Evolutionary conservation across 2,113 vertebrate species (phyloP).

Genomic region (Geothlypis trichas): DNA sequence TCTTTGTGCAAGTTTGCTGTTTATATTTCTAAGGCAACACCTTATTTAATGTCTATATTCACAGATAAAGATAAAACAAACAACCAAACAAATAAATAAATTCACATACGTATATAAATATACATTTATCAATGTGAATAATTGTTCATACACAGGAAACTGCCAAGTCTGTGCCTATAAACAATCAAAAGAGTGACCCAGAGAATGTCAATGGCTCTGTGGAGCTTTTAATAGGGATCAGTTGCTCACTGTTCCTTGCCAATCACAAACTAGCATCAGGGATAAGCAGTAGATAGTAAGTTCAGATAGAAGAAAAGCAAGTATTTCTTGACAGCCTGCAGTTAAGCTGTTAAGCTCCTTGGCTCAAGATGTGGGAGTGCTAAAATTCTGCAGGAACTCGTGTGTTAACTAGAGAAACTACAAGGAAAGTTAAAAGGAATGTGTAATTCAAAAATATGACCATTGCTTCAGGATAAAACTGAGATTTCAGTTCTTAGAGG

Average conservation of each 20-base stretch:
- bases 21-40: neutral
- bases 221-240: neutral
- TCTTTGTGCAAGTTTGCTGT: neutral
- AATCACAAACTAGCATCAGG: neutral
- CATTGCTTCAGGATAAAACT: neutral
- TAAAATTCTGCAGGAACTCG: neutral
- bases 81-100: neutral
- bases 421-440: neutral
- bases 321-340: neutral
- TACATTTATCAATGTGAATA: neutral
- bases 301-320: neutral
- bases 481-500: neutral
- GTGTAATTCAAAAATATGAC: neutral
- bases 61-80: neutral
- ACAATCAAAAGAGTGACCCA: neutral
- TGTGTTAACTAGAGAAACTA: neutral
- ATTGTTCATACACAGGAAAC: neutral
- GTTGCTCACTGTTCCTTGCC: neutral
- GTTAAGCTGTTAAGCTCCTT: neutral
- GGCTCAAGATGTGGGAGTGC: neutral
- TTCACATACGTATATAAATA: neutral
- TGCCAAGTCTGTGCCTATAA: neutral
- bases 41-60: neutral
- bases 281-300: neutral
- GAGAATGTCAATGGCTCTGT: neutral